Conservation (phyloP, 1,140 invertebrate species). For the Cephus cinctus region DNA sequence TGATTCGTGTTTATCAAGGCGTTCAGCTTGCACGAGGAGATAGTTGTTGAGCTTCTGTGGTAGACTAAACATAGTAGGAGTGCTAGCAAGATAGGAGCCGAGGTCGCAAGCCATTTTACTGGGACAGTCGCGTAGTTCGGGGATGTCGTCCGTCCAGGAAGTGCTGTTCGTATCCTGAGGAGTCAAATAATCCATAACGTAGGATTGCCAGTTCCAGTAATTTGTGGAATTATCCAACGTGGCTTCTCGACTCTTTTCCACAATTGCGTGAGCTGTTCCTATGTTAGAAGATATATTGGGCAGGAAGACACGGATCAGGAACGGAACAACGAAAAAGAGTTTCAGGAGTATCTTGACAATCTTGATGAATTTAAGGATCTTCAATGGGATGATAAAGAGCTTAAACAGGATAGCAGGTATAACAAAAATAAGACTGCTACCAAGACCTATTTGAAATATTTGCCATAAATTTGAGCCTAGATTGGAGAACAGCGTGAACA, state of each 20-base stretch:
- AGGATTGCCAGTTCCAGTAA: conserved; percentile 11
- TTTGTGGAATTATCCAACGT: conserved; percentile 19
- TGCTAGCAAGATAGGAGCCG: conserved; percentile 19
- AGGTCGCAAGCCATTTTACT: conserved; percentile 34
- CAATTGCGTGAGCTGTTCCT: conserved; percentile 3
- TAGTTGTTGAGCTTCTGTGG: neutral
- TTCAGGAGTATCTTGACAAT: conserved; percentile 30
- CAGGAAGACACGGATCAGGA: conserved; percentile 26
- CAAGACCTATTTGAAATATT: too few relatives aligned
- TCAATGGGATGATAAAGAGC: conserved; percentile 26
- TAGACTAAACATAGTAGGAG: neutral
- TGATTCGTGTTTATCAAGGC: neutral
- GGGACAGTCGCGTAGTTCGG: conserved; percentile 24
- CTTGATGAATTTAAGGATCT: conserved; percentile 36
- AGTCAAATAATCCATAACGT: conserved; percentile 12
- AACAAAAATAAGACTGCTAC: too few relatives aligned
- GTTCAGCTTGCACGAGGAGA: neutral
- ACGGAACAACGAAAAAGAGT: conserved; percentile 31
- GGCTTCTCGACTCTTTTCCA: conserved; percentile 9
- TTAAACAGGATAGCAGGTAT: too few relatives aligned
- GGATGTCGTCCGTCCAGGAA: conserved; percentile 10
- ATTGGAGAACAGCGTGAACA: too few relatives aligned
- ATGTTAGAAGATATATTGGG: conserved; percentile 22
- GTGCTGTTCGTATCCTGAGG: too few relatives aligned
- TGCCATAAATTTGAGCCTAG: too few relatives aligned